Conservation (phyloP, 2,888 invertebrate species). For the Serrognathus titanus region DNA sequence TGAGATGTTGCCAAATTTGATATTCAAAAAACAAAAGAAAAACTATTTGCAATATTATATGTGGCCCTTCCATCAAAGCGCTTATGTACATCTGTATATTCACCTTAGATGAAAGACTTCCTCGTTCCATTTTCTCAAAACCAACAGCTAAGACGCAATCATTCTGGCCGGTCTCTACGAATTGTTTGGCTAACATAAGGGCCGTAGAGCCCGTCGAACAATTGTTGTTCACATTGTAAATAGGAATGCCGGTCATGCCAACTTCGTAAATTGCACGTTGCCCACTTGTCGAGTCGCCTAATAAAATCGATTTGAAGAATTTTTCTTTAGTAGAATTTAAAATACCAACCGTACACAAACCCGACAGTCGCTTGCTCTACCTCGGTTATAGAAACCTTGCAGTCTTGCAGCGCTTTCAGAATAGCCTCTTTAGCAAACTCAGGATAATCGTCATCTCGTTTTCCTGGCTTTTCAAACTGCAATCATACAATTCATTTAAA, state of each 20-base stretch:
- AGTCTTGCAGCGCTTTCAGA: slow-evolving; percentile 80
- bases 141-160: slow-evolving; percentile 91
- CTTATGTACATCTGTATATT: slow-evolving; percentile 27
- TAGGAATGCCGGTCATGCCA: slow-evolving; percentile 94
- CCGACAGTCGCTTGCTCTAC: slow-evolving; percentile 90
- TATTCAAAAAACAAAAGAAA: no score
- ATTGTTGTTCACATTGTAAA: slow-evolving; percentile 98
- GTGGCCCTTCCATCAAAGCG: no score
- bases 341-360: slow-evolving; percentile 75
- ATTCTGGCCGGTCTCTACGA: slow-evolving; percentile 82
- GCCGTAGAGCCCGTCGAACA: slow-evolving; percentile 97
- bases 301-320: slow-evolving; percentile 6
- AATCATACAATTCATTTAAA: slow-evolving; percentile 21
- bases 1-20: no score
- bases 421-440: slow-evolving; percentile 94
- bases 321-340: background rate
- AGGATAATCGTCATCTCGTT: slow-evolving; percentile 82
- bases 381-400: slow-evolving; percentile 68
- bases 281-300: slow-evolving; percentile 90
- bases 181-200: slow-evolving; percentile 83
- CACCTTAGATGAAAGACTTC: slow-evolving; percentile 76
- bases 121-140: slow-evolving; percentile 97
- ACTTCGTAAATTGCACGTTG: slow-evolving; percentile 92
- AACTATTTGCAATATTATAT: no score
- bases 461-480: slow-evolving; percentile 90